phyloP scores from a whole-genome alignment of 2,888 invertebrate genomes.

The Apamea sordens region DNA sequence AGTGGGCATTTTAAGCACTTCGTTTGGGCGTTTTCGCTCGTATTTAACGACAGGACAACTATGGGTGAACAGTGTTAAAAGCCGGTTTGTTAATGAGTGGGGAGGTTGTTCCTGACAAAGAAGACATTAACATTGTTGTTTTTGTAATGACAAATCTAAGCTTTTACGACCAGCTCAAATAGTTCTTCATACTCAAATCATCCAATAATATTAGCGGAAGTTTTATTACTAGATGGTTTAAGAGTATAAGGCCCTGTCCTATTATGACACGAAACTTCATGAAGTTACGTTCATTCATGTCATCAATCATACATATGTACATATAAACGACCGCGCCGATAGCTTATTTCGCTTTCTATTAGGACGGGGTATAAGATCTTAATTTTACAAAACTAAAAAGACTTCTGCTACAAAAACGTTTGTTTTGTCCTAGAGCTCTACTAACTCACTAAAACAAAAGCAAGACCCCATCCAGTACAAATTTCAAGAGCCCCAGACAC shows the following conservation, averaged over 20 bases:
- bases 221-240: background rate
- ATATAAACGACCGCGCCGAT: too few species aligned
- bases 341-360: background rate
- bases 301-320: background rate
- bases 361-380: background rate
- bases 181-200: background rate
- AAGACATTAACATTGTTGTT: background rate
- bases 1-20: conserved; percentile 7
- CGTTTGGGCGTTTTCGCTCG: background rate
- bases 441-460: conserved; percentile 26
- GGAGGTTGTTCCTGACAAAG: background rate
- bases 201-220: background rate
- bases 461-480: conserved; percentile 44
- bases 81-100: background rate
- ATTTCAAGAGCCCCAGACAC: conserved; percentile 57
- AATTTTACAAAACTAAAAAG: background rate
- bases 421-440: background rate
- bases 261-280: background rate
- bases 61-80: conserved; percentile 2
- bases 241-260: background rate
- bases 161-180: background rate
- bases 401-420: background rate
- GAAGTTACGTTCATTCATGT: background rate
- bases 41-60: conserved; percentile 21
- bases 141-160: background rate